Conservation (phyloP, 2,797 vertebrate genomes). For the Cuculus canorus region DNA sequence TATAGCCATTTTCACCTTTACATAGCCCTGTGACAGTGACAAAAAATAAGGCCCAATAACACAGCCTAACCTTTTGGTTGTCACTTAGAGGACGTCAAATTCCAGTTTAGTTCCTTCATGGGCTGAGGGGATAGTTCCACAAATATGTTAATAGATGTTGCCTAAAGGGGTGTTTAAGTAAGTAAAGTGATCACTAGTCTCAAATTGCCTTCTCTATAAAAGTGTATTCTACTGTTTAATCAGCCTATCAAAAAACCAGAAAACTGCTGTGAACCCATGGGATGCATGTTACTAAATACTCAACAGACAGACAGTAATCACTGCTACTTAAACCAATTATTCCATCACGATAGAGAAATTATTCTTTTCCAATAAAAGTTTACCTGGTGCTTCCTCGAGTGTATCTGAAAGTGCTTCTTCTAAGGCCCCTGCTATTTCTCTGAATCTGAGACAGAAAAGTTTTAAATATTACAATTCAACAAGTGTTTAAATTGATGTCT, state of each 20-base stretch:
- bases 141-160: background rate
- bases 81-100: background rate
- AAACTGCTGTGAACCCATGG: background rate
- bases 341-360: background rate
- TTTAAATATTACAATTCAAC: background rate
- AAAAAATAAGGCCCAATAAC: background rate
- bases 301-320: background rate
- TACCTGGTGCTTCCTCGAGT: slow-evolving; percentile 89
- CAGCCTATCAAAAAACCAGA: background rate
- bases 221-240: background rate
- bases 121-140: background rate
- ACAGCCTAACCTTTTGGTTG: background rate
- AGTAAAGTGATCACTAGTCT: background rate
- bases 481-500: background rate
- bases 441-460: slow-evolving; percentile 81
- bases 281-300: background rate
- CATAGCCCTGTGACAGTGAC: background rate
- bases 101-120: background rate
- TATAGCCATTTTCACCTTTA: background rate
- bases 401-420: slow-evolving; percentile 87
- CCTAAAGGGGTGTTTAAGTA: background rate
- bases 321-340: background rate
- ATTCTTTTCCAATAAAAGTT: background rate
- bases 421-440: slow-evolving; percentile 91
- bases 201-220: background rate